A percentile compares a stretch with the other conserved stretches of the same genome.
phyloP scores from a whole-genome alignment of 2,113 vertebrate genomes.

The Carollia perspicillata region DNA sequence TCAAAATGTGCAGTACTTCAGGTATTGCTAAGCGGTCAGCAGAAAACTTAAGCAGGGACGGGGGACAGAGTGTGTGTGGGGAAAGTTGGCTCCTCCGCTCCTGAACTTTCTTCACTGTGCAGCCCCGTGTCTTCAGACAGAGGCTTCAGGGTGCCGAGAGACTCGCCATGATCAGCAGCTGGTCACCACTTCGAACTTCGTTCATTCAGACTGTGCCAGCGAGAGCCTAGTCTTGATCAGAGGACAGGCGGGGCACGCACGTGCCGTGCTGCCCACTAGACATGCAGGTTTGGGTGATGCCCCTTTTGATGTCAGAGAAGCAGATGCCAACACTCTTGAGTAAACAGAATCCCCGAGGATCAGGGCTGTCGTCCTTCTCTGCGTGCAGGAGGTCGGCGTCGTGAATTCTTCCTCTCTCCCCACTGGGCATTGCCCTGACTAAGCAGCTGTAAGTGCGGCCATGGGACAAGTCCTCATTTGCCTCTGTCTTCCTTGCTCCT shows the following conservation, averaged over 20 bases:
- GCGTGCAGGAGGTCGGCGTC: background rate
- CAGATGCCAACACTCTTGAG: background rate
- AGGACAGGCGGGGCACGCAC: too few species aligned
- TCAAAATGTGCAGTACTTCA: background rate
- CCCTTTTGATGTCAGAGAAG: background rate
- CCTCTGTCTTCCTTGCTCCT: background rate
- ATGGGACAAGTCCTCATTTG: background rate
- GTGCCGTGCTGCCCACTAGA: too few species aligned
- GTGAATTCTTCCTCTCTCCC: background rate
- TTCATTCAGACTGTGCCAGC: background rate
- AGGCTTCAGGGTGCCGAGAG: background rate
- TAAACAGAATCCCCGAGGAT: too few species aligned
- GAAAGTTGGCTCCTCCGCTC: background rate
- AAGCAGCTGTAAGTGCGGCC: background rate
- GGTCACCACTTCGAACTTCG: background rate
- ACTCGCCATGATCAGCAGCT: background rate
- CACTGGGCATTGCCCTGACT: background rate
- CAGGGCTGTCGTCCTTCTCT: background rate
- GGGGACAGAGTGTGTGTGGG: background rate
- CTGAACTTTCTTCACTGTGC: background rate
- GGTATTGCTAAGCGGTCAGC: background rate
- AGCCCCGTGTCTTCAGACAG: background rate
- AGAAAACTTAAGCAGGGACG: background rate
- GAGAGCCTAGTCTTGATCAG: background rate
- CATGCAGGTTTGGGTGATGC: background rate